Percentiles rank a stretch among this genome's conserved stretches.
phyloP scores from a whole-genome alignment of 2,888 invertebrate genomes.

The Romanomermis culicivorax region DNA sequence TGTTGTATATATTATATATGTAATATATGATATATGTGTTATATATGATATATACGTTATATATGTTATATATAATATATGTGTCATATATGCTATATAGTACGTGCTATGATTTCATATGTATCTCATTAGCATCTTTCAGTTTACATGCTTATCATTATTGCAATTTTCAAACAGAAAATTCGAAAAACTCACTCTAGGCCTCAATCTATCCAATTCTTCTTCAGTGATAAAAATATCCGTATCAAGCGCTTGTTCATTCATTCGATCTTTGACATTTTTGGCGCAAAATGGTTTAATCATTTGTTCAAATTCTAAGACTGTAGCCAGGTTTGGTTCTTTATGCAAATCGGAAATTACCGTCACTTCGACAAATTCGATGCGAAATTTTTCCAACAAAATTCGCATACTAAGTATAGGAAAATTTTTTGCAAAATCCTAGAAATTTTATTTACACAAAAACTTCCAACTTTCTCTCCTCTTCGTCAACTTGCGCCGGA shows the following conservation, averaged over 20 bases:
- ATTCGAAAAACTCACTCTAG: too few relatives aligned
- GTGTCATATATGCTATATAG: too few relatives aligned
- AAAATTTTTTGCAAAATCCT: neutral
- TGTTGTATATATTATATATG: too few relatives aligned
- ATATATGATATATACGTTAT: too few relatives aligned
- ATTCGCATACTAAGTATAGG: constrained; percentile 50
- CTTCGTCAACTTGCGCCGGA: constrained; percentile 22
- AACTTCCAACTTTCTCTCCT: too few relatives aligned
- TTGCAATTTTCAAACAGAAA: too few relatives aligned
- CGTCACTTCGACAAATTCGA: constrained; percentile 78
- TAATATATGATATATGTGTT: too few relatives aligned
- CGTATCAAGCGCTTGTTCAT: neutral
- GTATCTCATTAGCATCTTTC: too few relatives aligned
- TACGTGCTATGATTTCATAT: too few relatives aligned
- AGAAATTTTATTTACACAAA: too few relatives aligned
- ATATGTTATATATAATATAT: too few relatives aligned
- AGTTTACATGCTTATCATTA: too few relatives aligned
- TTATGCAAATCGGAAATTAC: constrained; percentile 51
- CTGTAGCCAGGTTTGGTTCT: neutral
- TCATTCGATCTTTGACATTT: neutral
- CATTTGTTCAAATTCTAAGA: neutral
- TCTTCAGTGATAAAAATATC: neutral
- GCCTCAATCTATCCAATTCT: neutral
- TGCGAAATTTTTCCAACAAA: constrained; percentile 78
- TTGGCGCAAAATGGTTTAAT: neutral